These are phyloP conservation scores for Chaetodon auriga DNA, from an alignment of 2,113 vertebrate genomes.

Conservation along the genomic window DNA sequence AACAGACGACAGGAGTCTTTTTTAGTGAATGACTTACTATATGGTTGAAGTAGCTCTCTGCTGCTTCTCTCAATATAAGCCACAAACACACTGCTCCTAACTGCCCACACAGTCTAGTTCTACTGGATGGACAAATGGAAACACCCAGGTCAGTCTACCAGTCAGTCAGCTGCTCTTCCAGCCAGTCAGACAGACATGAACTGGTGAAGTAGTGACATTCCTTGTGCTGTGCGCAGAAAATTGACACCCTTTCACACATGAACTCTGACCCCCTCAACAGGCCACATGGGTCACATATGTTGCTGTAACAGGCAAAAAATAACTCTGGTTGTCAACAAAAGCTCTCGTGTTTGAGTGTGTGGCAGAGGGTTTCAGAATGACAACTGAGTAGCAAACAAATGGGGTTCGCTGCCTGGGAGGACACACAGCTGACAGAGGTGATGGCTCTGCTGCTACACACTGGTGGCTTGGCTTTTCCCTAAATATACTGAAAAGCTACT, in stretches of 20 bases:
- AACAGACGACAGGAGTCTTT: too few species aligned
- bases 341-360: not conserved
- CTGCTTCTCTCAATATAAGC: not conserved
- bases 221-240: constrained; percentile 31
- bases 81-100: not conserved
- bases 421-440: constrained; percentile 24
- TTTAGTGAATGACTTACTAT: too few species aligned
- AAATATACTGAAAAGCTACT: not conserved
- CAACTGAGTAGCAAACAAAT: constrained; percentile 41
- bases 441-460: not conserved
- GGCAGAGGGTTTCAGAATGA: constrained; percentile 2
- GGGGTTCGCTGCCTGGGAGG: constrained; percentile 16
- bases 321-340: constrained; percentile 37
- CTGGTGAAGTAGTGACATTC: constrained; percentile 23
- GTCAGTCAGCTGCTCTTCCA: not conserved
- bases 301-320: constrained; percentile 64
- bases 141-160: not conserved
- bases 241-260: constrained; percentile 43
- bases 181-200: constrained; percentile 3
- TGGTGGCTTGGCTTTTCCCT: not conserved
- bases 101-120: too few species aligned
- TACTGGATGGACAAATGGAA: not conserved
- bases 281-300: constrained; percentile 47
- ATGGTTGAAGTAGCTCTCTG: not conserved
- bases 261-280: constrained; percentile 25